A percentile compares a stretch with the other conserved stretches of the same genome.
Conservation (phyloP, 2,888 invertebrate species). For the Choristoneura rosaceana region DNA sequence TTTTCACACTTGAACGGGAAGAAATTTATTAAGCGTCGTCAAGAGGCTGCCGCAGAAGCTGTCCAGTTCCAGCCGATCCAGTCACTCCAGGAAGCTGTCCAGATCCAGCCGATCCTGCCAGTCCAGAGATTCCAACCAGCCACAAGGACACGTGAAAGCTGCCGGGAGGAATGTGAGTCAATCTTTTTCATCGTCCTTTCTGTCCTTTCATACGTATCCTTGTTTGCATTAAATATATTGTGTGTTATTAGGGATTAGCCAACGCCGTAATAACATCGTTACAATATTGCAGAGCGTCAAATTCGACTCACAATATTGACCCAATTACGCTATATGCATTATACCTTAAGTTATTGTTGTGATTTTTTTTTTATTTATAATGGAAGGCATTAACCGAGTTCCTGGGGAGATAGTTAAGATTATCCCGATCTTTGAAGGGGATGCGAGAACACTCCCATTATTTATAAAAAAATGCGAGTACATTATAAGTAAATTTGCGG, state of each 20-base stretch:
- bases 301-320: constrained; percentile 2
- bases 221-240: constrained; percentile 14
- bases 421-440: too few species aligned
- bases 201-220: constrained; percentile 18
- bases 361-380: neutral
- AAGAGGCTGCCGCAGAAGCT: too few species aligned
- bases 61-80: too few species aligned
- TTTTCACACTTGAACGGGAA: too few species aligned
- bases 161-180: constrained; percentile 26
- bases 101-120: too few species aligned
- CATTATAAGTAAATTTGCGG: too few species aligned
- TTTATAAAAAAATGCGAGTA: too few species aligned
- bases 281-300: constrained; percentile 1
- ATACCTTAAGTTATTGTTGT: neutral
- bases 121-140: too few species aligned
- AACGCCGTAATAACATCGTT: constrained; percentile 2
- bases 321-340: neutral
- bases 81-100: too few species aligned
- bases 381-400: constrained; percentile 10
- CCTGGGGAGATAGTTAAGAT: neutral
- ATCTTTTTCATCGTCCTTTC: constrained; percentile 27
- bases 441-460: too few species aligned
- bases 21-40: too few species aligned
- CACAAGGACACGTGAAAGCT: too few species aligned
- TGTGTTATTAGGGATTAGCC: constrained; percentile 13